Evolutionary conservation across 2,888 invertebrate genomes (phyloP), one percentile per base, ranked within the genome.

Genomic region (Mesorhabditis sp.): DNA sequence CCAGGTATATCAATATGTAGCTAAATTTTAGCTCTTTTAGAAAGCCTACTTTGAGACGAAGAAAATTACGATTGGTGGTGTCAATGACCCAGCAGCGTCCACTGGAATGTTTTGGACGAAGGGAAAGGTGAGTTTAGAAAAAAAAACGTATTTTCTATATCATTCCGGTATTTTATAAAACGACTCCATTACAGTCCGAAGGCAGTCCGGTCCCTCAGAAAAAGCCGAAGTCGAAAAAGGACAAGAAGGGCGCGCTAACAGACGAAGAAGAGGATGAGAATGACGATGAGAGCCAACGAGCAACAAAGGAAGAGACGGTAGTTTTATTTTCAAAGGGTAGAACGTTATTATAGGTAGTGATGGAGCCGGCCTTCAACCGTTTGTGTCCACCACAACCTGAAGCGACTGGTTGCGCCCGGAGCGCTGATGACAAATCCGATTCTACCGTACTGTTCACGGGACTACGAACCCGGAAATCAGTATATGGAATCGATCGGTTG

Each of bases 201-300:
- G n/a, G 10, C 58, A 50, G 7, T 43, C 6, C 43, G 5, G 4
- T 64, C 6, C 13, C 44, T 43, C 41, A 10, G 44, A 65, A 65
- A 43, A 10, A 2, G 66, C 5, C 15, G 42, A 58, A 68, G 41
- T 62, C 4, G 13, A 68, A 7, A 41, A 5, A 58, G 75, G 77
- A 74, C 74, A n/a, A 68, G 72, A 4, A 76, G 75, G 64, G 76
- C 74, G 5, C 70, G 67, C n/a, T 70, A 74, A 44, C 5, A 43
- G 58, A 15, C 67, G 13, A 74, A 73, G 41, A 73, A 72, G 79
- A 80, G 43, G 79, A 79, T 62, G 79, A 80, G 43, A 77, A 78
- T 43, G 79, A 79, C 6, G 78, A 79, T 6, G 73, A 71, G 43
- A 73, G 70, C 10, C 72, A 73, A 13, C 13, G 42, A 41, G 66